A percentile compares a stretch with the other conserved stretches of the same genome.
Evolutionary conservation across 2,888 invertebrate genomes (phyloP).

Genomic region (Theodoxus fluviatilis): DNA sequence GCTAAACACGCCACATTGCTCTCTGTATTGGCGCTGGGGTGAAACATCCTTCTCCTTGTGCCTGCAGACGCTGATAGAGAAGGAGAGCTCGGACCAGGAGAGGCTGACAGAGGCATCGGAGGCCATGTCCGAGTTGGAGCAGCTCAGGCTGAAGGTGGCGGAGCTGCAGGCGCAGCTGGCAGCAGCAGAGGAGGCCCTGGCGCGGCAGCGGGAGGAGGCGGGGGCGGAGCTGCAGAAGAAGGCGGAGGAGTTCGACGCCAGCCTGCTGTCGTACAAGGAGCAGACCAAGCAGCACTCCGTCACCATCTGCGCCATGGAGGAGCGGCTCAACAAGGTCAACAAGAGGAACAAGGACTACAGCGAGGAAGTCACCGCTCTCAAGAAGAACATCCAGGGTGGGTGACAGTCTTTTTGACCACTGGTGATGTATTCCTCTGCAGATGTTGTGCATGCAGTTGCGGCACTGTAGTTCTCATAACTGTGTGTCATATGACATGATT

Average conservation of each 20-base stretch:
- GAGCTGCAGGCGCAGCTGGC: slow-evolving; percentile 46
- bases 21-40: too few species aligned
- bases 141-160: slow-evolving; percentile 42
- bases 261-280: slow-evolving; percentile 56
- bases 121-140: slow-evolving; percentile 49
- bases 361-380: slow-evolving; percentile 48
- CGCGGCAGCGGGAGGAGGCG: slow-evolving; percentile 31
- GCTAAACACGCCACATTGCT: too few species aligned
- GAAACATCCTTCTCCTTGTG: background rate
- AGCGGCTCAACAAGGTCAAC: slow-evolving; percentile 55
- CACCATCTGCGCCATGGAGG: slow-evolving; percentile 65
- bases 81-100: slow-evolving; percentile 46
- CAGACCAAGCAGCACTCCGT: slow-evolving; percentile 64
- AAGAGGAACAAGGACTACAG: slow-evolving; percentile 61
- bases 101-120: slow-evolving; percentile 49
- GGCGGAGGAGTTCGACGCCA: slow-evolving; percentile 43
- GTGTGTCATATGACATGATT: too few species aligned
- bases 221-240: slow-evolving; percentile 40
- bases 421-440: too few species aligned
- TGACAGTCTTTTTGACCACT: too few species aligned
- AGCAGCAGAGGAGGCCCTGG: slow-evolving; percentile 16
- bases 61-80: slow-evolving; percentile 50
- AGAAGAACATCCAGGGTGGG: slow-evolving; percentile 50
- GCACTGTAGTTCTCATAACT: too few species aligned
- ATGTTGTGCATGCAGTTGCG: too few species aligned